Evolutionary conservation across 2,113 vertebrate genomes (phyloP).

Genomic region (Pelusios castaneus): DNA sequence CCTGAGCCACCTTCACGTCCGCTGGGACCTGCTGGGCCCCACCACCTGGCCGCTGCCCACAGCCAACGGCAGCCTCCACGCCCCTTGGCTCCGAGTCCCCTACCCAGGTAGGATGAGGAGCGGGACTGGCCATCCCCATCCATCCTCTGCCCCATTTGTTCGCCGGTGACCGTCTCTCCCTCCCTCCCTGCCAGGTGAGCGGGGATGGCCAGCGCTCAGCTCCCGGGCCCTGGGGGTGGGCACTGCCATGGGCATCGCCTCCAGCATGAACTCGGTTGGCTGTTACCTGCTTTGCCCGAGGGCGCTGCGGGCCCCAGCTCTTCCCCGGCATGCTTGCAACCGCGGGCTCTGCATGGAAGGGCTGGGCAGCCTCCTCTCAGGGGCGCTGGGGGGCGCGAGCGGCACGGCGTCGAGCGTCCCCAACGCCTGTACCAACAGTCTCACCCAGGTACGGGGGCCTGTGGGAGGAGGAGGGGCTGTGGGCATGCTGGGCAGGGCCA

Average conservation of each 20-base stretch:
- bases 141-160: neutral
- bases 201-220: constrained; percentile 80
- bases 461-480: neutral
- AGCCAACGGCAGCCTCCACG: constrained; percentile 35
- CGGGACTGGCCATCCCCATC: neutral
- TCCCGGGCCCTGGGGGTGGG: constrained; percentile 74
- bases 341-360: constrained; percentile 83
- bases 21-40: constrained; percentile 46
- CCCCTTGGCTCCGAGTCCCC: constrained; percentile 81
- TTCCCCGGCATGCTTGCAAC: constrained; percentile 75
- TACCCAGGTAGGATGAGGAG: constrained; percentile 72
- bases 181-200: constrained; percentile 64
- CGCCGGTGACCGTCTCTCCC: neutral
- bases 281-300: constrained; percentile 81
- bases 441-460: constrained; percentile 78
- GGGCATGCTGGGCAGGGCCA: neutral
- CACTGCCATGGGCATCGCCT: constrained; percentile 78
- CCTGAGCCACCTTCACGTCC: constrained; percentile 49
- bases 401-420: constrained; percentile 82
- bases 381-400: constrained; percentile 78
- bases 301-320: constrained; percentile 67
- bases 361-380: constrained; percentile 80
- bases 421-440: constrained; percentile 74
- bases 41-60: neutral
- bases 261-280: constrained; percentile 80